Conservation (phyloP, 2,888 invertebrate genomes). For the Ennomos fuscantarius region DNA sequence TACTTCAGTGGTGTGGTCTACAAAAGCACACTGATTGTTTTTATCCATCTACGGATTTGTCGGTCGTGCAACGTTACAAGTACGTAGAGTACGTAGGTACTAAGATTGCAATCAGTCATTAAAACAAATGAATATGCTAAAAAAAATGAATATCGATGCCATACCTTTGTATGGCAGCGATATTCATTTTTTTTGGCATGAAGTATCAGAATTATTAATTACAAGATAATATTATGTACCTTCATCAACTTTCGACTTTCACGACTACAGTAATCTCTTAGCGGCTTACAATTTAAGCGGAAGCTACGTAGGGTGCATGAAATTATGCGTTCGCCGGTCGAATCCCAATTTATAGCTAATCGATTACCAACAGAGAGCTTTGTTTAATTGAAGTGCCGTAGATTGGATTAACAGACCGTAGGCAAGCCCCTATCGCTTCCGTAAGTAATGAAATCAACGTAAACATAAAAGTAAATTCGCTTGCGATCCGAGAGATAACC, state of each 20-base stretch:
- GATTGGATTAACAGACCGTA: conserved; percentile 69
- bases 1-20: too few species aligned
- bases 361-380: conserved; percentile 75
- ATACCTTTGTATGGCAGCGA: too few species aligned
- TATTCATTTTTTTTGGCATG: too few species aligned
- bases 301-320: conserved; percentile 57
- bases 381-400: conserved; percentile 75
- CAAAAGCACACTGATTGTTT: too few species aligned
- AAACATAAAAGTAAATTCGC: conserved; percentile 47
- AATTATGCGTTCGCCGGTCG: conserved; percentile 61
- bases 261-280: conserved; percentile 33
- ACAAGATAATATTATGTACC: conserved; percentile 3
- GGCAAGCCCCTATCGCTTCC: conserved; percentile 49
- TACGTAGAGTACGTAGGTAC: too few species aligned
- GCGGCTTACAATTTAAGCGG: conserved; percentile 27
- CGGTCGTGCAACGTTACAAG: too few species aligned
- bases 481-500: conserved; percentile 29
- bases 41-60: too few species aligned
- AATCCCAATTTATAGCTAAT: conserved; percentile 71
- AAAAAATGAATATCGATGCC: too few species aligned
- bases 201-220: neutral
- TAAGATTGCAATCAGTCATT: too few species aligned
- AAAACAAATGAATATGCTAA: too few species aligned
- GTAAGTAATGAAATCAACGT: conserved; percentile 53
- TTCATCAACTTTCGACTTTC: conserved; percentile 25